Base-by-base conservation (phyloP, 2,113 vertebrate species). In the Poeciliopsis turrubarensis region DNA sequence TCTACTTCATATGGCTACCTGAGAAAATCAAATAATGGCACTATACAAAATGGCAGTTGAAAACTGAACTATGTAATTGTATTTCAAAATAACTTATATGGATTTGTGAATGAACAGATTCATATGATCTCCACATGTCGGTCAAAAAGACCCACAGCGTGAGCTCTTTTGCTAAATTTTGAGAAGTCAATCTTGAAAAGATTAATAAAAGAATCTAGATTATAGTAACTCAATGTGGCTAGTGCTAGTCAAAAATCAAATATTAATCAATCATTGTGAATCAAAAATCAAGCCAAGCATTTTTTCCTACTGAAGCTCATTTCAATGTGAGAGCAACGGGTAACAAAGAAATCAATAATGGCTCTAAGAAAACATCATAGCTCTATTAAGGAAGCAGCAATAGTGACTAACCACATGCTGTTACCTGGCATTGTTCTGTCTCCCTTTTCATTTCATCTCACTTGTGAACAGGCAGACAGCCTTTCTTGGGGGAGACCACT, bases 331-430 rank as follows among this genome's bases (percentile, higher is more conserved):
- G 19, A 61, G 27, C 68, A 77, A 70, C 7, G 10, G 31, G 34
- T 60, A 47, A 47, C 39, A 47, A 54, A 25, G 8, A 27, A 63
- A 39, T 71, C 60, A 69, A 79, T 70, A 75, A 73, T 65, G 26
- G 39, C 68, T 60, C 64, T 60, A 61, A 68, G n/a, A 73, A 66
- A 70, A 68, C 34, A 73, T 32, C 68, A 51, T 67, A 10, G 60
- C 68, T 17, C 62, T 60, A 69, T 54, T 39, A 54, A 79, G 57
- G 32, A 76, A 87, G 70, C 15, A 27, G 29, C 27, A 41, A n/a
- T 70, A 62, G 72, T 68, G 3, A 32, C 72, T 78, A 73, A 75
- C 68, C 81, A 75, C 75, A 76, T 65, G 78, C 84, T 79, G 72
- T 70, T 75, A 66, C 68, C 29, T 27, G 60, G 31, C 67, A 63